A percentile compares a stretch with the other conserved stretches of the same genome.
Conservation (phyloP, 2,797 vertebrate species). For the Acrossocheilus wenchowensis region DNA sequence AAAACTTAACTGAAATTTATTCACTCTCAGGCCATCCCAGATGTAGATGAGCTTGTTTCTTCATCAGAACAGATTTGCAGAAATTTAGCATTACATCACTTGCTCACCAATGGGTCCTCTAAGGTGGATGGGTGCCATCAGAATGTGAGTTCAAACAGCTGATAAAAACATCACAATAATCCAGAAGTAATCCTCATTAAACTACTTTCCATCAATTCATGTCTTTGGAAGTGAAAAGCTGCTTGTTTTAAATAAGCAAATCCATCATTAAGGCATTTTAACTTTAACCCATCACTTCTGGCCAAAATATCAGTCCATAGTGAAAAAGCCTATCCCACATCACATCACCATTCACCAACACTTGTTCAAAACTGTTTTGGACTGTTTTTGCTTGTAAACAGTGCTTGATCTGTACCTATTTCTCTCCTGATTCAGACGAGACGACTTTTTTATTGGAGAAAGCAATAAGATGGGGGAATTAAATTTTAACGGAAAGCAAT, state of each 20-base stretch:
- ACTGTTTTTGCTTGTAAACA: not conserved
- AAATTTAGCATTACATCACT: not conserved
- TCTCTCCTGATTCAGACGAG: not conserved
- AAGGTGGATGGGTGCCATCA: not conserved
- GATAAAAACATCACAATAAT: not conserved
- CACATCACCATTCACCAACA: not conserved
- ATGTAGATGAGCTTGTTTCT: not conserved
- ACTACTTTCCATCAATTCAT: not conserved
- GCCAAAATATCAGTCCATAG: not conserved
- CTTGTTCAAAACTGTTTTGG: not conserved
- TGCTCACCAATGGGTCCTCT: not conserved
- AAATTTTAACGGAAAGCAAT: not conserved
- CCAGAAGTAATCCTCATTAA: not conserved
- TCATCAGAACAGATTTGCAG: not conserved
- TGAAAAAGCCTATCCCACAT: not conserved
- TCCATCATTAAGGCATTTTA: not conserved
- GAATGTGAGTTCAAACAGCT: not conserved
- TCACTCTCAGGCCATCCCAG: not conserved
- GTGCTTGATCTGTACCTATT: not conserved
- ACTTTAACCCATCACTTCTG: not conserved
- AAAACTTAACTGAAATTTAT: not conserved
- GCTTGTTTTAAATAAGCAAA: not conserved
- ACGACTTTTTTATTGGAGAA: not conserved
- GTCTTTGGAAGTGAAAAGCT: not conserved
- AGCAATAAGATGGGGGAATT: not conserved